These are phyloP conservation scores for Acridotheres tristis DNA, from an alignment of 2,797 vertebrate species.

Conservation along the genomic window DNA sequence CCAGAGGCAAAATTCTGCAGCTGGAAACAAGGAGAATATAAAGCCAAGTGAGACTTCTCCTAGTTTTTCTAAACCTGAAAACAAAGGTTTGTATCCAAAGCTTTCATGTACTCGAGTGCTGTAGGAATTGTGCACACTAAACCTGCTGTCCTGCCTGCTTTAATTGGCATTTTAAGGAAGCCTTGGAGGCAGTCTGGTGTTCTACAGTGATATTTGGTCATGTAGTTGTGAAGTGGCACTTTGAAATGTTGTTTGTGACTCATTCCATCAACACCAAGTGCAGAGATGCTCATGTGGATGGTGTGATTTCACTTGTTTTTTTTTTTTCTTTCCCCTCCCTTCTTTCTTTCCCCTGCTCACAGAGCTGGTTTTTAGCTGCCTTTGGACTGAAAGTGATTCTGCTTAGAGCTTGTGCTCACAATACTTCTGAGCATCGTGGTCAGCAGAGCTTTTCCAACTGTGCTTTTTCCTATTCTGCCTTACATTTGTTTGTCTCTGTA, in stretches of 20 bases:
- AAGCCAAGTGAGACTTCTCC: slow-evolving; percentile 89
- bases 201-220: neutral
- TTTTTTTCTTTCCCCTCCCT: accelerated
- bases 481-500: neutral
- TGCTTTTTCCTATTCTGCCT: neutral
- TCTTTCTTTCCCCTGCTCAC: neutral
- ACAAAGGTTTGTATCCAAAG: slow-evolving; percentile 86
- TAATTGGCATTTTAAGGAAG: neutral
- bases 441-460: neutral
- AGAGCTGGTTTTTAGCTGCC: neutral
- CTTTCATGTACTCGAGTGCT: neutral
- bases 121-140: neutral
- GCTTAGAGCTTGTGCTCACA: neutral
- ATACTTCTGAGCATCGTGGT: neutral
- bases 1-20: slow-evolving; percentile 90
- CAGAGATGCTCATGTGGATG: neutral
- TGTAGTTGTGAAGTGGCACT: neutral
- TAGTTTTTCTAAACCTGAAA: slow-evolving; percentile 87
- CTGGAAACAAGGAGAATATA: slow-evolving; percentile 90
- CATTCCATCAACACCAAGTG: neutral
- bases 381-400: neutral
- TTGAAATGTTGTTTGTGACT: neutral
- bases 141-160: neutral
- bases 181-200: neutral
- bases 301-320: neutral